These are phyloP conservation scores for Sarcophaga subvicina DNA, from an alignment of 2,888 invertebrate genomes.

Conservation along the genomic window DNA sequence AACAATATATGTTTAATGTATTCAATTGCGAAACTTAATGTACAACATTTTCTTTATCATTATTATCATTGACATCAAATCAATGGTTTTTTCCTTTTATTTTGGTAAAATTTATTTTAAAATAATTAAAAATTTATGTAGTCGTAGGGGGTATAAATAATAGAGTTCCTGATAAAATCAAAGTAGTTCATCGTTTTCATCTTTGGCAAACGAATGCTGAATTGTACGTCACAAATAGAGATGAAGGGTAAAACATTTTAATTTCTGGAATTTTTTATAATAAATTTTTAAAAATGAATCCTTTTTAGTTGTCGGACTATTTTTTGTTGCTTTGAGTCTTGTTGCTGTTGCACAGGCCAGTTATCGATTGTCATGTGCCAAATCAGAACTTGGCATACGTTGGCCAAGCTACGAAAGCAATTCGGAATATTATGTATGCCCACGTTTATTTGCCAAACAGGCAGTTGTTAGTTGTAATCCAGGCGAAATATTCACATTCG, in stretches of 20 bases:
- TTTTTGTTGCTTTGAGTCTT: constrained; percentile 73
- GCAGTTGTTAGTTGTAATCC: constrained; percentile 74
- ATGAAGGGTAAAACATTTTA: constrained; percentile 76
- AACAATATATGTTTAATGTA: constrained; percentile 59
- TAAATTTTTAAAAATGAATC: background rate
- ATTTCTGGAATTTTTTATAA: background rate
- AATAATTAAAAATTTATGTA: constrained; percentile 47
- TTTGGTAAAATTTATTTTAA: constrained; percentile 34
- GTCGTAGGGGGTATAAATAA: constrained; percentile 75
- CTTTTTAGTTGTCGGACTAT: constrained; percentile 73
- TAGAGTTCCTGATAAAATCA: constrained; percentile 66
- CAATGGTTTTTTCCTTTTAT: background rate
- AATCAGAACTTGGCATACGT: constrained; percentile 77
- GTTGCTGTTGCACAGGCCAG: constrained; percentile 73
- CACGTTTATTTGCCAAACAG: constrained; percentile 72
- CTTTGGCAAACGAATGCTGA: constrained; percentile 72
- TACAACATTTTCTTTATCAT: constrained; percentile 19
- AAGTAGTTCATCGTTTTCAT: constrained; percentile 76
- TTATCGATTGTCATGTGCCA: constrained; percentile 76
- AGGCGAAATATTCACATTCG: constrained; percentile 78
- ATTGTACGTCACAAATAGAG: constrained; percentile 55
- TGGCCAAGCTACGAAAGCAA: constrained; percentile 80
- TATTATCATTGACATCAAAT: constrained; percentile 50
- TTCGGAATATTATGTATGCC: constrained; percentile 77
- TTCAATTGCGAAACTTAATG: constrained; percentile 54